Evolutionary conservation across 2,888 invertebrate genomes (phyloP).

Genomic region (Melikaiella ostensackeni): DNA sequence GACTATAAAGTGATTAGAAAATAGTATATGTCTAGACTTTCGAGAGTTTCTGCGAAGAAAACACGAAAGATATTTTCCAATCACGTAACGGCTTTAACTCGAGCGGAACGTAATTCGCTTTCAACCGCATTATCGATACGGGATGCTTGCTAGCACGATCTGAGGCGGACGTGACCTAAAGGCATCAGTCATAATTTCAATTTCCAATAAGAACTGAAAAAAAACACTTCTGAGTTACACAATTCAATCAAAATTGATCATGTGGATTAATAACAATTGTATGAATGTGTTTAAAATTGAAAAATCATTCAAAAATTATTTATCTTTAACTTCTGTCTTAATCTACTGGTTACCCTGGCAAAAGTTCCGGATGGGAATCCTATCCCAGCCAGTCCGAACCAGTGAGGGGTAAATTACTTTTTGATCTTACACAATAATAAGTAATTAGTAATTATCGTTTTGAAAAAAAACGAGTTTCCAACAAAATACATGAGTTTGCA

Average conservation of each 20-base stretch:
- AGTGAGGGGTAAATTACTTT: too few relatives aligned
- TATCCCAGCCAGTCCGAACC: too few relatives aligned
- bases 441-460: too few relatives aligned
- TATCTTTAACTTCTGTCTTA: too few relatives aligned
- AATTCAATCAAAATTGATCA: neutral
- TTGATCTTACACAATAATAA: too few relatives aligned
- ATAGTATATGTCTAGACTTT: constrained; percentile 35
- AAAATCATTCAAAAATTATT: too few relatives aligned
- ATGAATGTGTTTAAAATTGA: too few relatives aligned
- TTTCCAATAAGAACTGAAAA: constrained; percentile 5
- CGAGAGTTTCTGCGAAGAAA: constrained; percentile 37
- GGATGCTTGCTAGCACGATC: constrained; percentile 38
- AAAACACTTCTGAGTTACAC: neutral
- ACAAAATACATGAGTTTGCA: too few relatives aligned
- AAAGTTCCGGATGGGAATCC: too few relatives aligned
- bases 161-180: constrained; percentile 37
- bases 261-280: too few relatives aligned
- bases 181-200: constrained; percentile 38
- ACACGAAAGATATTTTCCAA: constrained; percentile 39
- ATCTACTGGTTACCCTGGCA: too few relatives aligned
- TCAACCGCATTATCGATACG: constrained; percentile 35
- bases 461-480: too few relatives aligned
- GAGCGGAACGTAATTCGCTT: constrained; percentile 30
- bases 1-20: constrained; percentile 13
- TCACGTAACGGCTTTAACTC: constrained; percentile 36